A percentile compares a stretch with the other conserved stretches of the same genome.
These are phyloP conservation scores for Yasuhikotakia modesta DNA, from an alignment of 2,797 vertebrate species.

Conservation along the genomic window DNA sequence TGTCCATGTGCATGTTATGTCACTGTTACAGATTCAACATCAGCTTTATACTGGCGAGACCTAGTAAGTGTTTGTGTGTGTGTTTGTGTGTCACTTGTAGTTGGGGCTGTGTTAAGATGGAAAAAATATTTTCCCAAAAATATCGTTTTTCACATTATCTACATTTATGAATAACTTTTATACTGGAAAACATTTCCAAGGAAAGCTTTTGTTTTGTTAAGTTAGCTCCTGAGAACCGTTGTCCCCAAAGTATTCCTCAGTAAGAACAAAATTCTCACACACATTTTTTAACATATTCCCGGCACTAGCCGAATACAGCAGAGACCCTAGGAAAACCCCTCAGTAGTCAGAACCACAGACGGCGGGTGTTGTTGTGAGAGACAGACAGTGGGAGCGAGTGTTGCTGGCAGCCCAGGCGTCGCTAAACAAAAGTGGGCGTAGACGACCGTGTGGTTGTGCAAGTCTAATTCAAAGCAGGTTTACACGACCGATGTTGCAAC, in stretches of 20 bases:
- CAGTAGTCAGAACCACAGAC: slow-evolving; percentile 12
- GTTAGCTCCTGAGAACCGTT: slow-evolving; percentile 1
- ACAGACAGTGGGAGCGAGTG: not conserved
- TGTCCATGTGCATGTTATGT: slow-evolving; percentile 37
- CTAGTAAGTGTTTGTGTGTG: not conserved
- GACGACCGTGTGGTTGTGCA: slow-evolving; percentile 60
- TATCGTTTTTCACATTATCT: too few relatives aligned
- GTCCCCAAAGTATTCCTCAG: slow-evolving; percentile 3
- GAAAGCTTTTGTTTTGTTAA: not conserved
- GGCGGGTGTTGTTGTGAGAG: slow-evolving; percentile 7
- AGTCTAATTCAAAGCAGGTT: slow-evolving; percentile 74
- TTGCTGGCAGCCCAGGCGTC: slow-evolving; percentile 23
- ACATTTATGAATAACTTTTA: not conserved
- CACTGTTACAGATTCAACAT: slow-evolving; percentile 36
- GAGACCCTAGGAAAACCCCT: slow-evolving; percentile 7
- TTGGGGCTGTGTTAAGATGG: not conserved
- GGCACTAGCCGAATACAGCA: not conserved
- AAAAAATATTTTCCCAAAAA: too few relatives aligned
- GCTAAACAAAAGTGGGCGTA: slow-evolving; percentile 9
- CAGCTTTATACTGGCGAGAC: slow-evolving; percentile 26
- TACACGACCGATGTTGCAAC: slow-evolving; percentile 54
- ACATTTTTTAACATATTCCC: slow-evolving; percentile 7
- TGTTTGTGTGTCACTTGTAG: too few relatives aligned
- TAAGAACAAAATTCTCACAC: slow-evolving; percentile 17
- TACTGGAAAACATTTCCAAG: not conserved